Conservation (phyloP, 2,888 invertebrate genomes). For the Trachelus troglodyta region DNA sequence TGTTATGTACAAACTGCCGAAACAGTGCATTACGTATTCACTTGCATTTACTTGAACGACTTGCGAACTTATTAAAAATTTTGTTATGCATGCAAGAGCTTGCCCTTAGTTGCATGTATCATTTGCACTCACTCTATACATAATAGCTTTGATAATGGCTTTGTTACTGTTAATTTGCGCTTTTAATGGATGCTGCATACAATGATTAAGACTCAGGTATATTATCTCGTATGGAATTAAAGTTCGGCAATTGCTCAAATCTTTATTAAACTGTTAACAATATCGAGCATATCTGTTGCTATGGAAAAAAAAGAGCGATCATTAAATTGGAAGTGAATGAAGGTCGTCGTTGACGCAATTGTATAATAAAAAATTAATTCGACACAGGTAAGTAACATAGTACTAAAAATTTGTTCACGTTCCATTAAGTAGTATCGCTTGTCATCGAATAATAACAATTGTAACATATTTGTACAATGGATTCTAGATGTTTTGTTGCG, state of each 20-base stretch:
- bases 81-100: neutral
- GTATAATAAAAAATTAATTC: neutral
- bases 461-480: neutral
- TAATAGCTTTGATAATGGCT: constrained; percentile 3
- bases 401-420: constrained; percentile 6
- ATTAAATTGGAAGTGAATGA: neutral
- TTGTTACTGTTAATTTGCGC: neutral
- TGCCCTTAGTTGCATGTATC: neutral
- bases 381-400: constrained; percentile 19
- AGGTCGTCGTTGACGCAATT: neutral
- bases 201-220: neutral
- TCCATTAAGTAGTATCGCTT: neutral
- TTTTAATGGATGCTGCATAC: neutral
- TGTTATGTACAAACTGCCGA: neutral
- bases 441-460: neutral
- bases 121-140: neutral
- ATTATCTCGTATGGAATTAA: neutral
- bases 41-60: neutral
- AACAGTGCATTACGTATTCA: neutral
- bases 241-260: neutral
- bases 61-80: neutral
- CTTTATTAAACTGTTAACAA: neutral
- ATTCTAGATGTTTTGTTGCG: constrained; percentile 35
- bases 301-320: neutral
- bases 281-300: neutral